Base-by-base conservation (phyloP, 1,140 invertebrate species). In the Saccostrea echinata region DNA sequence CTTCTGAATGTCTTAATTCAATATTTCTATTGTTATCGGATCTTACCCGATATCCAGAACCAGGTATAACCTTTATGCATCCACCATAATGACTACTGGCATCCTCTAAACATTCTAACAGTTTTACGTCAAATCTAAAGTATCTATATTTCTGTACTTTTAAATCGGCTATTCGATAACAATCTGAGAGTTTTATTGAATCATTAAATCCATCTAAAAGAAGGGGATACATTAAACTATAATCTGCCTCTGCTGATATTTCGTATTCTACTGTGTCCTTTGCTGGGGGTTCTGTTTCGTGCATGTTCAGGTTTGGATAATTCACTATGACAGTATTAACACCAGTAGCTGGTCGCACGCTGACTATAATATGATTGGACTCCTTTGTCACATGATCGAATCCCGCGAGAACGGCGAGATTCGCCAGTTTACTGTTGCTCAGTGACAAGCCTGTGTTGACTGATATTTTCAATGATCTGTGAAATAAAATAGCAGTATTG, bases 61-160 rank as follows among this genome's bases (percentile, higher is more conserved):
- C 80, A n/a, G 71, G 21, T 35, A 84, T 27, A 0, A 91, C 83
- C 53, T 84, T 57, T 16, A 84, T 84, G 30, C 83, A 84, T 24
- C 21, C 57, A 24, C 2, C 21, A 18, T 61, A 85, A 35, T 88
- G 85, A 33, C 87, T 85, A 52, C 43, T 88, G 3, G 88, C 86
- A 18, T 87, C 55, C 53, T 91, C 90, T 0, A 91, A 11, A 84
- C 90, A 91, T 82, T 84, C 64, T 18, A 91, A 24, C 13, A 91
- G 55, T 13, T 30, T 35, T 13, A 57, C 16, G 51, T 91, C 90
- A 21, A 91, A 33, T 27, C 90, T 80, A 55, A 91, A 89, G 64
- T 88, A 91, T 3, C 87, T 84, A 18, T 51, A 84, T 30, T 76
- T 80, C n/a, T 61, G 61, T 71, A 52, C 84, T 24, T 82, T 86